phyloP scores from a whole-genome alignment of 2,113 vertebrate genomes.

The Labrus mixtus region DNA sequence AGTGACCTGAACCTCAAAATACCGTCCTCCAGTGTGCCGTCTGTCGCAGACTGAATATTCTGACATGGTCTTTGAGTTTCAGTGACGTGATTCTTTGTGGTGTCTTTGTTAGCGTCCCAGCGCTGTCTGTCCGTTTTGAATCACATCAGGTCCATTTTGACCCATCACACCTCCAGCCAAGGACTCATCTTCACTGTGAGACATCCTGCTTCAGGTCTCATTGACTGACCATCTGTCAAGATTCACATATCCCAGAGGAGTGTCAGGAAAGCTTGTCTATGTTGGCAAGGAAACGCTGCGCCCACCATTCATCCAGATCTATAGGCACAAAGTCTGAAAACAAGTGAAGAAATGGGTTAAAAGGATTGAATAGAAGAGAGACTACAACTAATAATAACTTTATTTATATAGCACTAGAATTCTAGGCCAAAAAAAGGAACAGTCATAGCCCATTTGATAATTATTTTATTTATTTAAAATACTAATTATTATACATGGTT shows the following conservation, averaged over 20 bases:
- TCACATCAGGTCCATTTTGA: conserved; percentile 10
- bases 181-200: conserved; percentile 16
- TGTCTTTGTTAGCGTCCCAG: conserved; percentile 30
- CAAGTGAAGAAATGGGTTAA: neutral
- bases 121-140: conserved; percentile 30
- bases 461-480: too few species aligned
- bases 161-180: conserved; percentile 2
- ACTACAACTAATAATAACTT: too few species aligned
- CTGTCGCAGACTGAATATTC: neutral
- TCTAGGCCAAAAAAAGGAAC: too few species aligned
- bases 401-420: too few species aligned
- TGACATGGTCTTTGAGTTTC: conserved; percentile 12
- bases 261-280: conserved; percentile 87
- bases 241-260: neutral
- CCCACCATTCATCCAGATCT: conserved; percentile 97
- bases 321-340: conserved; percentile 90
- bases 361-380: neutral
- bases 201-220: neutral
- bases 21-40: conserved; percentile 20
- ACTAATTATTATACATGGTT: too few species aligned
- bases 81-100: conserved; percentile 21
- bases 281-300: conserved; percentile 91
- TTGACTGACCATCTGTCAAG: conserved; percentile 25
- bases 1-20: conserved; percentile 13
- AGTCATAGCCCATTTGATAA: too few species aligned